Conservation (phyloP, 1,140 invertebrate genomes). For the Venturia canescens region DNA sequence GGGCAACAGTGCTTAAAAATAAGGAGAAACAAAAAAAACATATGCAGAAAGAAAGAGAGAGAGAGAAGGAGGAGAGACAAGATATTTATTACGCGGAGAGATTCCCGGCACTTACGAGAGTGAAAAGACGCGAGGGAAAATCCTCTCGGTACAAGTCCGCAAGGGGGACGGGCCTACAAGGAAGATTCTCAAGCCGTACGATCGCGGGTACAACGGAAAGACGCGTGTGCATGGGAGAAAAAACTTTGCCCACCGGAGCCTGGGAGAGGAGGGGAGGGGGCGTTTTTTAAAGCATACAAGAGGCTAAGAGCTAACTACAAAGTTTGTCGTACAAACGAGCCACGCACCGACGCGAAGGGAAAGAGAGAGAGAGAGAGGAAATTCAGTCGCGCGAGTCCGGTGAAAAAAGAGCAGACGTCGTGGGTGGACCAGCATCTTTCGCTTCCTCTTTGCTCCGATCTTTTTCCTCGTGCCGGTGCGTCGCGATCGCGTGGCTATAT, state of each 20-base stretch:
- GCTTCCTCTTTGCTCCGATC: slow-evolving; percentile 36
- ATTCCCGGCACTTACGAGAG: background rate
- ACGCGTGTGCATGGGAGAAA: slow-evolving; percentile 25
- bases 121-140: background rate
- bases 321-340: slow-evolving; percentile 56
- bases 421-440: slow-evolving; percentile 50
- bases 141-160: slow-evolving; percentile 7
- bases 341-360: slow-evolving; percentile 14
- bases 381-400: background rate
- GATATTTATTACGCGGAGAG: slow-evolving; percentile 49
- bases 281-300: slow-evolving; percentile 4
- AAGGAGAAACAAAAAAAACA: slow-evolving; percentile 28
- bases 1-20: slow-evolving; percentile 25
- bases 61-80: slow-evolving; percentile 27
- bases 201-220: slow-evolving; percentile 5
- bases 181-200: too few relatives aligned
- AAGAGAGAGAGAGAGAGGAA: slow-evolving; percentile 25
- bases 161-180: background rate
- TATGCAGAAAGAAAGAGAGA: too few relatives aligned
- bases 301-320: slow-evolving; percentile 44
- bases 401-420: slow-evolving; percentile 38
- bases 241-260: slow-evolving; percentile 34
- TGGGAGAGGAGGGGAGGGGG: background rate
- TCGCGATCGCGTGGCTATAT: slow-evolving; percentile 3
- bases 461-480: slow-evolving; percentile 36